phyloP scores from a whole-genome alignment of 2,113 vertebrate species.

The Chaetorhynchus papuensis region DNA sequence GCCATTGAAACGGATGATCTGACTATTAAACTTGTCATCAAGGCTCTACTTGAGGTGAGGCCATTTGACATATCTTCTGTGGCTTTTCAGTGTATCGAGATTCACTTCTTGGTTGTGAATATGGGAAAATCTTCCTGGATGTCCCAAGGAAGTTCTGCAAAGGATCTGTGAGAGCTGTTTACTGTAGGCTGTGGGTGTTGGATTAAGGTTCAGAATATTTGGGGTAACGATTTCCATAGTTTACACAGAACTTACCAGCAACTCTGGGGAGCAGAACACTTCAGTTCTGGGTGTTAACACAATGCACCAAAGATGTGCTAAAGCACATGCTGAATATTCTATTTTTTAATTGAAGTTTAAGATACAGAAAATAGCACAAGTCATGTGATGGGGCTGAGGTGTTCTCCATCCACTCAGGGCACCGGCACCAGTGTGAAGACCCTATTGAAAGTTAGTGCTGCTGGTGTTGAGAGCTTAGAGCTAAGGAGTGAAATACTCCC shows the following conservation, averaged over 20 bases:
- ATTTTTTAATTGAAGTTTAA: not conserved
- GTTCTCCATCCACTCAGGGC: rapidly evolving
- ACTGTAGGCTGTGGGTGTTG: not conserved
- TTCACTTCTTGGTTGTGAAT: not conserved
- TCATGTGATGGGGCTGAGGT: not conserved
- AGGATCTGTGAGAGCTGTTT: not conserved
- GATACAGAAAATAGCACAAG: not conserved
- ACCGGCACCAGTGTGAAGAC: not conserved
- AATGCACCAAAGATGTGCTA: no score
- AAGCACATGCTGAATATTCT: not conserved
- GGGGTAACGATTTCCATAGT: not conserved
- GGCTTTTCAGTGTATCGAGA: not conserved
- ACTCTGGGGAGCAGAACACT: not conserved
- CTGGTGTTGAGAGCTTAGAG: not conserved
- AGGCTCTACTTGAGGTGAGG: slow-evolving; percentile 82
- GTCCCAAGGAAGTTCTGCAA: no score
- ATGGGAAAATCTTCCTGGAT: rapidly evolving
- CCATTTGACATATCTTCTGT: not conserved
- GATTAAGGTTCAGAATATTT: not conserved
- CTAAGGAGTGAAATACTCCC: rapidly evolving
- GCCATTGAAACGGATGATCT: slow-evolving; percentile 83
- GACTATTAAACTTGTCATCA: slow-evolving; percentile 83
- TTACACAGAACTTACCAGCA: not conserved
- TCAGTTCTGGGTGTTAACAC: not conserved
- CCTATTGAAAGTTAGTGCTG: not conserved